Base-by-base conservation (phyloP, 2,797 vertebrate genomes). In the Leptoclinus maculatus region DNA sequence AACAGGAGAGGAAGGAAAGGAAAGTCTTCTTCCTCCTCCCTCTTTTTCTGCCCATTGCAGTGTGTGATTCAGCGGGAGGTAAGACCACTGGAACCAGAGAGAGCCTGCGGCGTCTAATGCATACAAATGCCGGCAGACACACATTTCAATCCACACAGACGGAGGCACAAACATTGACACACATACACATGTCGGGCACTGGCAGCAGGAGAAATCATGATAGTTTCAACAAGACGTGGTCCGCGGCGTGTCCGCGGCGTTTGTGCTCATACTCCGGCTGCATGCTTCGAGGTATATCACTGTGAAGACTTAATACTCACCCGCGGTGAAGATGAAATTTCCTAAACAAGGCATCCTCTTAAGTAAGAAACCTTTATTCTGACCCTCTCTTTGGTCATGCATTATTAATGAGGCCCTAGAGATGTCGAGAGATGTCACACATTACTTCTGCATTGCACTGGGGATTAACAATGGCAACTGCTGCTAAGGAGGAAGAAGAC, bases 331-430 rank as follows among this genome's bases (percentile, higher is more conserved):
- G 83, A 88, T 87, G 84, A 88, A 80, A 88, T 71, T 76, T 68
- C 60, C 79, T 58, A 82, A 87, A 91, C 65, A 86, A 82, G 68
- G 51, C 81, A 36, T 66, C 76, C 67, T 72, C 76, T 70, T 47
- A 71, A 87, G 80, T 65, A 74, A 73, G 36, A 70, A 78, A 80
- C 85, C 91, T 87, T 87, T 65, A 65, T 83, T 80, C 65, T 90
- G 82, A 92, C 85, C 88, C 66, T 25, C n/a, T 79, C 71, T 71
- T 63, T 88, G 53, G n/a, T 79, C 72, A 88, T 94, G 86, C 74
- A 90, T 93, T 89, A 92, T 91, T 93, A 87, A 92, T 88, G 64
- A 80, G 43, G 69, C 76, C 51, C 60, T 21, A 43, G 63, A 74
- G 84, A 83, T 71, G 25, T 62, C 54, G 58, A 53, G 70, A 78